Percentiles rank a stretch among this genome's conserved stretches.
Conservation (phyloP, 2,888 invertebrate genomes). For the Pseudoips prasinana region DNA sequence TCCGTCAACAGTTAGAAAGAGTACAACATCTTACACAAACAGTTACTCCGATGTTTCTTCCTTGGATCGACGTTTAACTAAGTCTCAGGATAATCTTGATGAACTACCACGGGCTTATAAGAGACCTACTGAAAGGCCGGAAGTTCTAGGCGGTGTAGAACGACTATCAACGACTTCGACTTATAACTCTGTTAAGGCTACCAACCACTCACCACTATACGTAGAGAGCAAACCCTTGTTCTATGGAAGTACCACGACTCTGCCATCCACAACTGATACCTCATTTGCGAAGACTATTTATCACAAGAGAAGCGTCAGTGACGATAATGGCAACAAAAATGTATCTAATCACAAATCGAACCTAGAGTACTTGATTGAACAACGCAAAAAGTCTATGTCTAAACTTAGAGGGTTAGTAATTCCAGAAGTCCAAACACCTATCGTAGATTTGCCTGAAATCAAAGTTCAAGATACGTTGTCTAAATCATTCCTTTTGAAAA, state of each 20-base stretch:
- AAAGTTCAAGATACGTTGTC: slow-evolving; percentile 85
- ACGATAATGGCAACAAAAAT: slow-evolving; percentile 65
- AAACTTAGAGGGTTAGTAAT: slow-evolving; percentile 94
- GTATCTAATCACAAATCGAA: slow-evolving; percentile 82
- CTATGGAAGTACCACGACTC: slow-evolving; percentile 71
- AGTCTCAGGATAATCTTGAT: slow-evolving; percentile 78
- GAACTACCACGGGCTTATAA: slow-evolving; percentile 69
- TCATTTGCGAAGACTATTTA: slow-evolving; percentile 56
- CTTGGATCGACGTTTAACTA: slow-evolving; percentile 70
- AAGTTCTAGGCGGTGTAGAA: slow-evolving; percentile 79
- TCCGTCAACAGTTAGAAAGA: slow-evolving; percentile 54
- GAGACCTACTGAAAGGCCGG: slow-evolving; percentile 64
- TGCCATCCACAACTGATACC: slow-evolving; percentile 54
- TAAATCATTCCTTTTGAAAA: slow-evolving; percentile 68
- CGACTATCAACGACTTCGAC: slow-evolving; percentile 42
- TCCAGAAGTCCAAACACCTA: slow-evolving; percentile 87
- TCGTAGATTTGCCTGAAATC: slow-evolving; percentile 91
- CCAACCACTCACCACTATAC: slow-evolving; percentile 36
- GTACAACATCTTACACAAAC: slow-evolving; percentile 46
- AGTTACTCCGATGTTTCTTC: slow-evolving; percentile 62
- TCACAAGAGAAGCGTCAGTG: slow-evolving; percentile 70
- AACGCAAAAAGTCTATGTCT: slow-evolving; percentile 90
- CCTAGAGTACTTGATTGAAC: slow-evolving; percentile 89
- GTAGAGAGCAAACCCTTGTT: slow-evolving; percentile 63
- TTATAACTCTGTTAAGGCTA: slow-evolving; percentile 41